phyloP scores from a whole-genome alignment of 2,113 vertebrate genomes.

The Emberiza fucata region DNA sequence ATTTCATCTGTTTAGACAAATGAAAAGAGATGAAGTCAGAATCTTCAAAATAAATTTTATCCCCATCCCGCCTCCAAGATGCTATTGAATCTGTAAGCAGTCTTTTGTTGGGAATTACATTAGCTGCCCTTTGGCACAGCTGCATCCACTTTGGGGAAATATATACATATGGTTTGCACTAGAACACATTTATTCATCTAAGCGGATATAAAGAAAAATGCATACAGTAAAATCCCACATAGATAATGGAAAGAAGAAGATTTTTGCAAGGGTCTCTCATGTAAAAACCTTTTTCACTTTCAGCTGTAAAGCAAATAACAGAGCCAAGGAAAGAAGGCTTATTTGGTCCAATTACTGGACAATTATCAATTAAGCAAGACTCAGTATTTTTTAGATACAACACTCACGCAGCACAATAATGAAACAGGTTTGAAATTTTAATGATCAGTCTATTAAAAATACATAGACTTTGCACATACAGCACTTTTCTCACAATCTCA shows the following conservation, averaged over 20 bases:
- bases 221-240: not conserved
- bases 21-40: not conserved
- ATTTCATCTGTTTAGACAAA: not conserved
- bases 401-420: not conserved
- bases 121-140: not conserved
- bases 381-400: not conserved
- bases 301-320: not conserved
- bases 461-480: not conserved
- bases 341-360: not conserved
- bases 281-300: not conserved
- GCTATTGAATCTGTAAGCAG: not conserved
- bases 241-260: not conserved
- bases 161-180: not conserved
- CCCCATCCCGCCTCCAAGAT: not conserved
- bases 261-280: not conserved
- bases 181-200: not conserved
- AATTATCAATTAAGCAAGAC: not conserved
- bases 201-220: not conserved
- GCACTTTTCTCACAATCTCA: not conserved
- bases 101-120: not conserved
- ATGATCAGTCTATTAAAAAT: not conserved
- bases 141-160: not conserved
- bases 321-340: not conserved
- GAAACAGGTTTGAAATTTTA: constrained; percentile 9
- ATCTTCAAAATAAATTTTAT: not conserved